Base-by-base conservation (phyloP, 2,797 vertebrate genomes). In the Tadarida brasiliensis region DNA sequence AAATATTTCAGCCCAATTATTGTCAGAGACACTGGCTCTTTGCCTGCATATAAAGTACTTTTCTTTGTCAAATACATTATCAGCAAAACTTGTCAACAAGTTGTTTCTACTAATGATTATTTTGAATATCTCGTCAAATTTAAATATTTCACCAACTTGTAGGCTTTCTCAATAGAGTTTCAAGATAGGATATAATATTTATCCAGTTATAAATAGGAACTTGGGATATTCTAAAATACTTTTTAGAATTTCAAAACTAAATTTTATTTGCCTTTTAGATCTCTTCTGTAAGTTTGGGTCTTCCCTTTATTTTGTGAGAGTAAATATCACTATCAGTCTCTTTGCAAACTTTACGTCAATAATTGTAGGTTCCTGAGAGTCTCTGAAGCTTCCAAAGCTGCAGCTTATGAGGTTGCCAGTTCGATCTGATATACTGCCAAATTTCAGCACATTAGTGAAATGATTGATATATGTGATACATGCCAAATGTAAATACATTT, bases 1-100 rank as follows among this genome's bases (percentile, higher is more conserved):
- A 90, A 91, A 95, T 91, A 56, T 76, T 94, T 93, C 44, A 90
- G 59, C 22, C 22, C 35, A 39, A 65, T 63, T 90, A 83, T 92
- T 96, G 67, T 78, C 65, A 59, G 47, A 82, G 44, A 8, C 14
- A 49, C 44, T 74, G 56, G 11, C 87, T 56, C 61, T 76, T 63
- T 91, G 26, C 35, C 35, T 5, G 49, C 16, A 87, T 44, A 56
- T 28, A 28, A 51, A 47, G 11, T 61, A 71, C 19, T 33, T 77
- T 96, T 56, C 76, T 95, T 76, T 63, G 17, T 67, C 76, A 85
- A 51, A 51, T 82, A 67, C 67, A 9, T 95, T 91, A 71, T 33
- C 70, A 68, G 83, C 39, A 76, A 80, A 87, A 91, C 47, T 82
- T 59, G n/a, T 82, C 7, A 76, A 39, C 26, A 95, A 71, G 8